These are phyloP conservation scores for Rostratula benghalensis DNA, from an alignment of 2,113 vertebrate species.

Conservation along the genomic window DNA sequence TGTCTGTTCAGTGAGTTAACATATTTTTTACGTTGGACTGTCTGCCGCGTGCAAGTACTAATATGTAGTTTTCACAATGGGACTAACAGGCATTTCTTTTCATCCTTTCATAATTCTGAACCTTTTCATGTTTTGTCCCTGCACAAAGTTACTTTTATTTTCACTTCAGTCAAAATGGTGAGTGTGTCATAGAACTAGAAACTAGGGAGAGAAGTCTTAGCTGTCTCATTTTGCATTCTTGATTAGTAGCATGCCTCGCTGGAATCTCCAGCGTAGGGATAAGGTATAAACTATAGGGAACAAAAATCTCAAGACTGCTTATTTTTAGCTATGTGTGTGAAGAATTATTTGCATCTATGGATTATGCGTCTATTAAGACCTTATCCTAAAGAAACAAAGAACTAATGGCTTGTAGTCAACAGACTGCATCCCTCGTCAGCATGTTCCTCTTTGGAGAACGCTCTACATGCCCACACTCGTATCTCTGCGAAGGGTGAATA, in stretches of 20 bases:
- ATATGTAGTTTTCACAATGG: not conserved
- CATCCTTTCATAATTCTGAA: not conserved
- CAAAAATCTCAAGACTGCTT: conserved; percentile 39
- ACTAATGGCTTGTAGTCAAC: conserved; percentile 17
- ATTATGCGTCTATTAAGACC: not conserved
- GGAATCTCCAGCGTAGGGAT: not conserved
- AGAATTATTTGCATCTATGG: not conserved
- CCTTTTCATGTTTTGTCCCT: not conserved
- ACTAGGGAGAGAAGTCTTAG: not conserved
- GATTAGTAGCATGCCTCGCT: not conserved
- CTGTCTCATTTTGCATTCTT: not conserved
- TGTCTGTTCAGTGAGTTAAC: not conserved
- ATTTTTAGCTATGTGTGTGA: not conserved
- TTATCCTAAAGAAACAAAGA: conserved; percentile 42
- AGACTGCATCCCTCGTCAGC: not conserved
- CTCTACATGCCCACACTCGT: conserved; percentile 13
- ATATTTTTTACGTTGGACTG: not conserved
- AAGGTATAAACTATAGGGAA: not conserved
- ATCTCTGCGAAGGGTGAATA: conserved; percentile 6
- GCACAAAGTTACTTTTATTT: not conserved
- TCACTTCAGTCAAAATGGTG: not conserved
- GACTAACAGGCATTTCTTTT: not conserved
- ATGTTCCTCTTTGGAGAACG: not conserved
- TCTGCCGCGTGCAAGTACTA: not conserved
- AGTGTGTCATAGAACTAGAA: not conserved